These are phyloP conservation scores for crab-eating macaque (Macaca fascicularis) DNA, from an alignment of 2,113 vertebrate genomes.

Conservation along the genomic window DNA sequence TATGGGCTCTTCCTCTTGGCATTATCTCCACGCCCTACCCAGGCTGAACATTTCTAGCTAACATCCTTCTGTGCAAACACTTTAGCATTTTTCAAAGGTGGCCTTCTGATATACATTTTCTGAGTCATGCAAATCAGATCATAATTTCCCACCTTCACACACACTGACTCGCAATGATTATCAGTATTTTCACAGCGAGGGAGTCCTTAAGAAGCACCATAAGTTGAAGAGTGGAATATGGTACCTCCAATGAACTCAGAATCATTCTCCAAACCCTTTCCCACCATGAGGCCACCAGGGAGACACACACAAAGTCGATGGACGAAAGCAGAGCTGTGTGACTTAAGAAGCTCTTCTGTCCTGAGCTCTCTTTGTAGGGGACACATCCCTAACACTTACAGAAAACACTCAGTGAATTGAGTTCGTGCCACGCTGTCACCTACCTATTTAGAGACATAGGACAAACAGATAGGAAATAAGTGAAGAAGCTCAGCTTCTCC, in stretches of 20 bases:
- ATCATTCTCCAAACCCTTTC: not conserved
- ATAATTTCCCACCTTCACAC: not conserved
- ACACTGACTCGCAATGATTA: too few relatives aligned
- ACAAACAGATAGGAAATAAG: not conserved
- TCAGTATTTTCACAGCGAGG: not conserved
- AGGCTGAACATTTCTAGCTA: not conserved
- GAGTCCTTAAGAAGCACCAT: not conserved
- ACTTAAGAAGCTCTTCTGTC: not conserved
- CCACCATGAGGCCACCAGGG: not conserved
- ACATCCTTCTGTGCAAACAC: not conserved
- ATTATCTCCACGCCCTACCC: not conserved
- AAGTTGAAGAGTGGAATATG: not conserved
- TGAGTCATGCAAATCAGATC: not conserved
- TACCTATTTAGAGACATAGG: not conserved
- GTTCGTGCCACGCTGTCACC: not conserved
- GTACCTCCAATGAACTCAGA: not conserved
- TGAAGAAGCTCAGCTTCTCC: not conserved
- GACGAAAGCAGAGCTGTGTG: not conserved
- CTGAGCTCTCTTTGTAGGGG: not conserved
- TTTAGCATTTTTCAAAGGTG: not conserved
- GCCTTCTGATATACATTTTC: not conserved
- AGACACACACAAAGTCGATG: not conserved
- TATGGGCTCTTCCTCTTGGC: not conserved
- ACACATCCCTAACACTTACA: accelerated
- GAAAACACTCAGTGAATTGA: not conserved